A percentile compares a stretch with the other conserved stretches of the same genome.
Conservation (phyloP, 2,797 vertebrate genomes). For the Sorex maritimensis region DNA sequence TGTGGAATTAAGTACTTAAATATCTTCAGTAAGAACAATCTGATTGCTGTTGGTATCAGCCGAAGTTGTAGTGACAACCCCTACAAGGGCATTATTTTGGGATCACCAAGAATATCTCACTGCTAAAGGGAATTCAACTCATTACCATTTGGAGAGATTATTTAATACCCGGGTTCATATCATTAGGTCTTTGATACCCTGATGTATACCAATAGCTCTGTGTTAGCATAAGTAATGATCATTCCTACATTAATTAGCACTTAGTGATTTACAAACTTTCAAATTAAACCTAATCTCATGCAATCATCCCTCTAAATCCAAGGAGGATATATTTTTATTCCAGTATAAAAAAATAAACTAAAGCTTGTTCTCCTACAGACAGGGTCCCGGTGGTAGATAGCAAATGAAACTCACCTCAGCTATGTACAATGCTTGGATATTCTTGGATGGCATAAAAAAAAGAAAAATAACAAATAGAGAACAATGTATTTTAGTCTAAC, state of each 20-base stretch:
- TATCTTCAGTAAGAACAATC: neutral
- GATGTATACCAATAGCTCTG: neutral
- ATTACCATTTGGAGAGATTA: neutral
- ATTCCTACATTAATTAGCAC: neutral
- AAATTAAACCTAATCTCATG: neutral
- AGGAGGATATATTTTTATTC: neutral
- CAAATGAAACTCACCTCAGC: rapidly evolving
- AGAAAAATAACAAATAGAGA: neutral
- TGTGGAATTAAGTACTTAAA: slow-evolving; percentile 15
- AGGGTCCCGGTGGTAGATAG: neutral
- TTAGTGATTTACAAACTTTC: neutral
- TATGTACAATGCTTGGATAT: neutral
- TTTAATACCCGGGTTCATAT: neutral
- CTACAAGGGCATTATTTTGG: neutral
- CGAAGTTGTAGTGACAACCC: too few relatives aligned
- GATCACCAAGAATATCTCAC: neutral
- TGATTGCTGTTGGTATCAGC: neutral
- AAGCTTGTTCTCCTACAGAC: neutral
- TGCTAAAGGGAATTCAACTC: rapidly evolving
- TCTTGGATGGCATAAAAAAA: too few relatives aligned
- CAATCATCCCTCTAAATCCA: neutral
- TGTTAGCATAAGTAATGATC: neutral
- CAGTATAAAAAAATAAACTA: neutral
- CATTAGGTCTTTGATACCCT: too few relatives aligned
- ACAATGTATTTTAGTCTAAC: too few relatives aligned